phyloP scores from a whole-genome alignment of 2,888 invertebrate species.

The Polymixis flavicincta region DNA sequence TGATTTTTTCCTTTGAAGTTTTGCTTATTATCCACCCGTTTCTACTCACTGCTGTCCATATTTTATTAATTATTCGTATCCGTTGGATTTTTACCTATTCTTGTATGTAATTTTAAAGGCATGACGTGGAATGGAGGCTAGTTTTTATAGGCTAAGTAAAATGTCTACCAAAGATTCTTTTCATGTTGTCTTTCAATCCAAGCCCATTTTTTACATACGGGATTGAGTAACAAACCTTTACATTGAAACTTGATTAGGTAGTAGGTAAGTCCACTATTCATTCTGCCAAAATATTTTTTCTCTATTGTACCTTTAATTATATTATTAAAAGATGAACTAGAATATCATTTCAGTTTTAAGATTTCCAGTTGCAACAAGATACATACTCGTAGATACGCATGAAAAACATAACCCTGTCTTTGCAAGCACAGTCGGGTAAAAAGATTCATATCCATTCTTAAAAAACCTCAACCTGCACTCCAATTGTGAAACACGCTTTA shows the following conservation, averaged over 20 bases:
- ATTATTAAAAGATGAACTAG: not conserved
- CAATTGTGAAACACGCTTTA: no score
- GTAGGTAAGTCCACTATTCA: not conserved
- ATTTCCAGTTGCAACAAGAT: no score
- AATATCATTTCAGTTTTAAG: no score
- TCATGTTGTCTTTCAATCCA: no score
- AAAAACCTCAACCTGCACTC: not conserved
- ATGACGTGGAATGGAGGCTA: conserved; percentile 19
- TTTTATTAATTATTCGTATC: conserved; percentile 38
- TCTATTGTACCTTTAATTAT: not conserved
- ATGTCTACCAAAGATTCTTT: no score
- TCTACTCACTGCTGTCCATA: conserved; percentile 33
- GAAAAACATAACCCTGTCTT: no score
- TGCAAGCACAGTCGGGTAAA: no score
- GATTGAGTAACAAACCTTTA: no score
- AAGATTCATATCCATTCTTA: not conserved
- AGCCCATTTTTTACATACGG: no score
- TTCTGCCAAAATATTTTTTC: not conserved
- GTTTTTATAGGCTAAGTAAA: not conserved
- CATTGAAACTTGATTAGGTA: no score
- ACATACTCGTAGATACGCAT: no score
- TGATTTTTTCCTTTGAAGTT: conserved; percentile 56
- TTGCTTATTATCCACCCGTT: conserved; percentile 18
- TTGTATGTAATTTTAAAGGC: conserved; percentile 4
- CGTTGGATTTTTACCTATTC: not conserved